Conservation (phyloP, 2,888 invertebrate genomes). For the Drosophila quinaria region DNA sequence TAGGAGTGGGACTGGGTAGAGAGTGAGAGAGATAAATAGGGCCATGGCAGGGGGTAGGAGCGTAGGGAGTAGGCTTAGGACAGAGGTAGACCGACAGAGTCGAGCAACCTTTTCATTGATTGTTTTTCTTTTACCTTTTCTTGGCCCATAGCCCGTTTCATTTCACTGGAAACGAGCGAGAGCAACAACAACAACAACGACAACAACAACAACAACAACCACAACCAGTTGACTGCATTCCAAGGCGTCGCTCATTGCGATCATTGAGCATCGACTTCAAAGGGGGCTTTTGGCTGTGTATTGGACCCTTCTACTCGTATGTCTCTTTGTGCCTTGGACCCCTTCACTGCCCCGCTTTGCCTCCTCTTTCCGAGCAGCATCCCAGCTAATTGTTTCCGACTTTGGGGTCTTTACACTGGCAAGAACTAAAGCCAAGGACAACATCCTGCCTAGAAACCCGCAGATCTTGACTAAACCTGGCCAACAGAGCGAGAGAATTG, state of each 20-base stretch:
- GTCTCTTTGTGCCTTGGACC: neutral
- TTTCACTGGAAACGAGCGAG: constrained; percentile 69
- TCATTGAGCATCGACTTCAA: constrained; percentile 55
- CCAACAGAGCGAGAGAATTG: neutral
- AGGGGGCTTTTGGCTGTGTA: neutral
- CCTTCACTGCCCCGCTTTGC: neutral
- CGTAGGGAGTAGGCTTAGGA: neutral
- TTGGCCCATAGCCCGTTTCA: constrained; percentile 42
- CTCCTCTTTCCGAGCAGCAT: neutral
- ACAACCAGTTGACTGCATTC: constrained; percentile 68
- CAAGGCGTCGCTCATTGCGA: constrained; percentile 69
- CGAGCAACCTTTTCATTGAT: constrained; percentile 76
- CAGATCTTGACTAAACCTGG: neutral
- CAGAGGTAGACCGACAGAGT: constrained; percentile 28
- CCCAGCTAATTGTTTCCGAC: constrained; percentile 72
- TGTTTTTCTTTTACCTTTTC: constrained; percentile 59
- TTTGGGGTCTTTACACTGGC: constrained; percentile 6
- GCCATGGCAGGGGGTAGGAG: neutral
- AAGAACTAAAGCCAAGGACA: constrained; percentile 32
- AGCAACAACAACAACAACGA: constrained; percentile 15
- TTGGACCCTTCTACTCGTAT: constrained; percentile 32
- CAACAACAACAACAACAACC: constrained; percentile 23
- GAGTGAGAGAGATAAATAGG: neutral
- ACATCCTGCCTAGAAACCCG: constrained; percentile 3
- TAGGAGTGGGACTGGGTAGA: neutral